Percentiles rank a stretch among this genome's conserved stretches.
Evolutionary conservation across 2,888 invertebrate species (phyloP).

Genomic region (Dascillus cervinus): DNA sequence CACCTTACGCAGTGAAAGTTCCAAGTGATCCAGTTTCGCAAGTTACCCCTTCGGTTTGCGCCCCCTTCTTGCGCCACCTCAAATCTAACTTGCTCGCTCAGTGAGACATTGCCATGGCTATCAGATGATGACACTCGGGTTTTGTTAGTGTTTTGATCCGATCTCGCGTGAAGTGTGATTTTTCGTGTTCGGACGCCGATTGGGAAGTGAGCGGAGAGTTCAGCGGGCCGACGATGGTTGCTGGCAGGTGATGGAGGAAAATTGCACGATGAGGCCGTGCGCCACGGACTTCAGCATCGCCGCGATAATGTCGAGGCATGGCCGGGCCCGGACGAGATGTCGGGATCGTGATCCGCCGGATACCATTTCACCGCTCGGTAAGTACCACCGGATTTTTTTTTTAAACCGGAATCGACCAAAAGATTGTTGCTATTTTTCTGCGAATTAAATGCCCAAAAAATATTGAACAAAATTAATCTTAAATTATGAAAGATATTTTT

Average conservation of each 20-base stretch:
- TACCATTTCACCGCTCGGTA: slow-evolving; percentile 40
- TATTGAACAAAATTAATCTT: too few relatives aligned
- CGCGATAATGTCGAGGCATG: slow-evolving; percentile 82
- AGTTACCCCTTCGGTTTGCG: slow-evolving; percentile 14
- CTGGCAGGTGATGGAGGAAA: slow-evolving; percentile 50
- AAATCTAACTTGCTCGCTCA: too few relatives aligned
- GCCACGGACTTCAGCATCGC: slow-evolving; percentile 96
- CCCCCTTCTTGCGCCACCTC: slow-evolving; percentile 11
- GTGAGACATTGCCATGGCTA: too few relatives aligned
- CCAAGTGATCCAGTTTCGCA: slow-evolving; percentile 17
- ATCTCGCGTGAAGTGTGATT: too few relatives aligned
- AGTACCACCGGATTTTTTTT: too few relatives aligned
- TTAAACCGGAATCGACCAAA: too few relatives aligned
- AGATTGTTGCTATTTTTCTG: too few relatives aligned
- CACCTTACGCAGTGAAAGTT: slow-evolving; percentile 20
- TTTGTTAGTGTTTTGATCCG: too few relatives aligned
- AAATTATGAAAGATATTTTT: too few relatives aligned
- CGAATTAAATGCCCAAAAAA: too few relatives aligned
- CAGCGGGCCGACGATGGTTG: slow-evolving; percentile 21
- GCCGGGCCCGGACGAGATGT: slow-evolving; percentile 51
- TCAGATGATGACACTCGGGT: too few relatives aligned
- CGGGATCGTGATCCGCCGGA: slow-evolving; percentile 36
- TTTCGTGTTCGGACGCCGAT: slow-evolving; percentile 4
- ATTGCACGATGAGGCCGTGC: slow-evolving; percentile 66
- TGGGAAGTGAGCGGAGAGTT: too few relatives aligned